phyloP scores from a whole-genome alignment of 2,888 invertebrate genomes.

The Ophion ellenae region DNA sequence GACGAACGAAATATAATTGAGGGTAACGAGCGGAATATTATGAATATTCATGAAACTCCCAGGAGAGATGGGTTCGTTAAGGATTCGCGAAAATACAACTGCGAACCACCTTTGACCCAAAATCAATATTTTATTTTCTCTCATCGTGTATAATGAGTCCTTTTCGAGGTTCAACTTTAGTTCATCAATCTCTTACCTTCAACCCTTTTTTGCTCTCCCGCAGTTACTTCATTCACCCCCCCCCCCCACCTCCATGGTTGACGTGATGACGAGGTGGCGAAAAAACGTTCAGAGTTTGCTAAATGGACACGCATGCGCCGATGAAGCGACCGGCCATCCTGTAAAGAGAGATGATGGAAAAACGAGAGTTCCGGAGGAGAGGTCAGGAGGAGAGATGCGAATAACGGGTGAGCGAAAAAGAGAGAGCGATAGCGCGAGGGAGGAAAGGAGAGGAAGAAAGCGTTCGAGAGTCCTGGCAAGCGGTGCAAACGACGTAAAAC shows the following conservation, averaged over 20 bases:
- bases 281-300: constrained; percentile 58
- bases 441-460: constrained; percentile 12
- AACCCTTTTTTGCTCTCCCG: constrained; percentile 19
- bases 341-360: constrained; percentile 45
- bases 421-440: constrained; percentile 17
- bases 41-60: constrained; percentile 8
- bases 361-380: constrained; percentile 48
- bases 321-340: constrained; percentile 34
- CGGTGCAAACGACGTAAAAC: constrained; percentile 68
- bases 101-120: constrained; percentile 2
- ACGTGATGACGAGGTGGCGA: constrained; percentile 57
- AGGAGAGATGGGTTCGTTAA: not conserved
- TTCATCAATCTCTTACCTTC: constrained; percentile 43
- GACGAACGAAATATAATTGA: not conserved
- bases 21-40: not conserved
- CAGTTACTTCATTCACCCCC: constrained; percentile 10
- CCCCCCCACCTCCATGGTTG: constrained; percentile 23
- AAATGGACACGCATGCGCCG: constrained; percentile 65
- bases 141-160: not conserved
- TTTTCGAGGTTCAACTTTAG: constrained; percentile 33
- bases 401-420: constrained; percentile 19
- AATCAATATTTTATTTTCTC: constrained; percentile 32
- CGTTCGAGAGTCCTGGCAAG: not conserved
- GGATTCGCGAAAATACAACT: constrained; percentile 4
- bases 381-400: constrained; percentile 53